phyloP scores from a whole-genome alignment of 2,113 vertebrate species.

The Triplophysa rosa region DNA sequence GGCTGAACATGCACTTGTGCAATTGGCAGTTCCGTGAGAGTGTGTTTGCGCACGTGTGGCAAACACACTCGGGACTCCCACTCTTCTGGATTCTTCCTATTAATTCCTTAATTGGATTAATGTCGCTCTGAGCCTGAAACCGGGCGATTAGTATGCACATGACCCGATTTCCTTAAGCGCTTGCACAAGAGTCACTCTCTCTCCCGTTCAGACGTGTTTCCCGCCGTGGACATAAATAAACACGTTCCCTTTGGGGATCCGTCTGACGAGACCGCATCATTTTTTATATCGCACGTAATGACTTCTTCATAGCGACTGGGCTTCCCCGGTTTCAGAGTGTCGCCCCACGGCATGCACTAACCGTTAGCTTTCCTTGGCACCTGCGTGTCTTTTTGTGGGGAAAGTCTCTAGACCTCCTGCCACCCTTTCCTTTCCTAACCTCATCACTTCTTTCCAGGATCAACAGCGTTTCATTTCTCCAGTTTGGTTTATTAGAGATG shows the following conservation, averaged over 20 bases:
- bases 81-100: constrained; percentile 48
- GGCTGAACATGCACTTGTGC: constrained; percentile 29
- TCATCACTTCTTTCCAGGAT: constrained; percentile 36
- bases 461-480: constrained; percentile 46
- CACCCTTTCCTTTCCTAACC: constrained; percentile 27
- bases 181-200: constrained; percentile 22
- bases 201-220: constrained; percentile 3
- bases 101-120: constrained; percentile 61
- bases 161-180: constrained; percentile 53
- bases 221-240: constrained; percentile 39
- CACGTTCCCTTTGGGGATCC: constrained; percentile 30
- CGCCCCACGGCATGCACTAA: constrained; percentile 13
- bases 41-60: constrained; percentile 34
- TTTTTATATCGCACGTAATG: constrained; percentile 24
- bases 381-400: constrained; percentile 39
- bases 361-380: constrained; percentile 31
- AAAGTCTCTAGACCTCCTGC: constrained; percentile 41
- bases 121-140: constrained; percentile 44
- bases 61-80: constrained; percentile 47
- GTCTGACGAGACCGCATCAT: constrained; percentile 28
- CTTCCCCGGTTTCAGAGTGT: constrained; percentile 12
- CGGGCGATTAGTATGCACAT: constrained; percentile 54
- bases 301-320: constrained; percentile 5
- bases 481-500: constrained; percentile 49
- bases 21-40: not conserved